These are phyloP conservation scores for Apodemus sylvaticus DNA, from an alignment of 2,113 vertebrate genomes.

Conservation along the genomic window DNA sequence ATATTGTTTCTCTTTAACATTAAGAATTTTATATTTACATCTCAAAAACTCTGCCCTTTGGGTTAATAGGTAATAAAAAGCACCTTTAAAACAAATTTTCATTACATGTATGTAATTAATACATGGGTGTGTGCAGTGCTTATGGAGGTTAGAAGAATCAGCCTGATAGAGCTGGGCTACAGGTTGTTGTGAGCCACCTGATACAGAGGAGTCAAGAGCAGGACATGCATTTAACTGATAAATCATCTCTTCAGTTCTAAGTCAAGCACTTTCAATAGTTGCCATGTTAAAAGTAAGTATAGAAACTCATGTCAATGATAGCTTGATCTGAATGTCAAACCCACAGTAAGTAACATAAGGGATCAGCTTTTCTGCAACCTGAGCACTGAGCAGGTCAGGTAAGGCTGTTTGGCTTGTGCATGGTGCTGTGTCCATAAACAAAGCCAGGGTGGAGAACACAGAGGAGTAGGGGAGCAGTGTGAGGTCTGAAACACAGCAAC, in stretches of 20 bases:
- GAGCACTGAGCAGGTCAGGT: not conserved
- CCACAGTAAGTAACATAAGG: not conserved
- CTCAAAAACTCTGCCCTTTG: constrained; percentile 2
- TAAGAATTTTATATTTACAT: constrained; percentile 13
- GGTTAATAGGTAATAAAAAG: not conserved
- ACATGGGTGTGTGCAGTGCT: not conserved
- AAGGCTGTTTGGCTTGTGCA: not conserved
- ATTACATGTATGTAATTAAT: not conserved
- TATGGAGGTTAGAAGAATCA: not conserved
- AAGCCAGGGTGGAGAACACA: not conserved
- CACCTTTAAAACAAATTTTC: not conserved
- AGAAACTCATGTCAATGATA: not conserved
- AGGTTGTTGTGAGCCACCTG: not conserved
- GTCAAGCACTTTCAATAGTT: not conserved
- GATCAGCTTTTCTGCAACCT: not conserved
- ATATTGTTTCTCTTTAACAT: not conserved
- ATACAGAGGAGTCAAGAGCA: not conserved
- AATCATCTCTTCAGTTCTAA: not conserved
- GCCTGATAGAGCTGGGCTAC: not conserved
- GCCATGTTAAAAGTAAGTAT: not conserved
- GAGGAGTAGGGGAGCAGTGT: not conserved
- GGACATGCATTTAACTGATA: too few relatives aligned
- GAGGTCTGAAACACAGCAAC: accelerated
- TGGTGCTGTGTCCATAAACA: not conserved
- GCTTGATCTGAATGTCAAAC: not conserved